Conservation (phyloP, 1,140 invertebrate genomes). For the Papilio glaucus region DNA sequence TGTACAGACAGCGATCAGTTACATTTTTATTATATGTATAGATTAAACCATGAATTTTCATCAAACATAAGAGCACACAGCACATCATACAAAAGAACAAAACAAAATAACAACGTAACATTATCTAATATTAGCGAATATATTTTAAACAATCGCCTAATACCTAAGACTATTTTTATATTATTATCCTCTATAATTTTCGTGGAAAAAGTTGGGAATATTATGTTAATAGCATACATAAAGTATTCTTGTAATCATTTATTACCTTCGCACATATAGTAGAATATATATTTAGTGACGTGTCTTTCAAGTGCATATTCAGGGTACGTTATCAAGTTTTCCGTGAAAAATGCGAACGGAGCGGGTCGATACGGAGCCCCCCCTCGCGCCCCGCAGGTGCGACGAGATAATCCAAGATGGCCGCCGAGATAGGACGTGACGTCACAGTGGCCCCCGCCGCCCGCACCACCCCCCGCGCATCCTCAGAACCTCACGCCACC, state of each 20-base stretch:
- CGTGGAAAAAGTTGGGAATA: not conserved
- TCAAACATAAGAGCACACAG: too few species aligned
- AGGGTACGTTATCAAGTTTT: conserved; percentile 60
- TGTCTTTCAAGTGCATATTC: conserved; percentile 34
- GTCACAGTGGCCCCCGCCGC: conserved; percentile 70
- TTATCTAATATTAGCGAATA: too few species aligned
- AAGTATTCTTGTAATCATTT: not conserved
- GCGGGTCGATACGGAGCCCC: conserved; percentile 69
- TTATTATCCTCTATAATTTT: not conserved
- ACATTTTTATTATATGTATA: too few species aligned
- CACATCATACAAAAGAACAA: not conserved
- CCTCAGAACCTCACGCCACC: conserved; percentile 78
- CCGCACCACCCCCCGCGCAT: conserved; percentile 70
- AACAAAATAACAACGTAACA: not conserved
- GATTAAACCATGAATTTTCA: too few species aligned
- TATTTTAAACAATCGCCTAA: not conserved
- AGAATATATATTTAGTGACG: not conserved
- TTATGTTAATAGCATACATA: not conserved
- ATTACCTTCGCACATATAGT: not conserved
- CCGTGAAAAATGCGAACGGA: conserved; percentile 76
- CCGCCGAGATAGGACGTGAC: conserved; percentile 82
- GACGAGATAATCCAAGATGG: conserved; percentile 83
- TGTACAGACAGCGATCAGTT: too few species aligned
- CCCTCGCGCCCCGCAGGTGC: conserved; percentile 78
- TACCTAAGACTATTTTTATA: not conserved